Percentiles rank a stretch among this genome's conserved stretches.
phyloP scores from a whole-genome alignment of 64 coral and sea anemone species.

The Anthopleura sola region DNA sequence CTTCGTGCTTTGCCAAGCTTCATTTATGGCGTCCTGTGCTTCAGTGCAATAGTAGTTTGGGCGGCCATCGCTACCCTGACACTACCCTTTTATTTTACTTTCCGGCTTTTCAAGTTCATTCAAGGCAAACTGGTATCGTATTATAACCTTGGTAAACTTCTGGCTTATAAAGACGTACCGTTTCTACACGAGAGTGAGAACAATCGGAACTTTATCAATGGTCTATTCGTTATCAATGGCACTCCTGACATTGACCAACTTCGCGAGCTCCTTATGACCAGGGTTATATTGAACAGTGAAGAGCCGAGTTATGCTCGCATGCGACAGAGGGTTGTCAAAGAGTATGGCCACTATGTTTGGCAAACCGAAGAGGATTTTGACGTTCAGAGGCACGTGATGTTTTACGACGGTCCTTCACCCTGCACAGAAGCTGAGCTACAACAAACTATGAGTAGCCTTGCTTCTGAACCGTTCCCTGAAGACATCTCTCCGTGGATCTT shows the following conservation, averaged over 20 bases:
- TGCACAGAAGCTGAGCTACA: conserved; percentile 57
- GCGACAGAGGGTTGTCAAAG: conserved; percentile 40
- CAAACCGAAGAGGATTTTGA: conserved; percentile 70
- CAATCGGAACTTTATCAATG: conserved; percentile 71
- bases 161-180: conserved; percentile 70
- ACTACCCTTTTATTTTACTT: conserved; percentile 63
- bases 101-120: conserved; percentile 66
- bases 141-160: conserved; percentile 44
- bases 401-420: conserved; percentile 46
- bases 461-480: conserved; percentile 41
- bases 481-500: conserved; percentile 80
- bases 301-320: conserved; percentile 76
- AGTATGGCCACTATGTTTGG: conserved; percentile 82
- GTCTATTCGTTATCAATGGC: conserved; percentile 75
- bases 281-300: conserved; percentile 53
- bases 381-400: conserved; percentile 48
- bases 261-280: conserved; percentile 54
- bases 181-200: conserved; percentile 78
- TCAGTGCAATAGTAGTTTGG: conserved; percentile 72
- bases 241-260: conserved; percentile 48
- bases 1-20: conserved; percentile 50
- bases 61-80: conserved; percentile 40
- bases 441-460: conserved; percentile 37
- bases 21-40: conserved; percentile 57
- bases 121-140: conserved; percentile 56